phyloP scores from a whole-genome alignment of 2,113 vertebrate species.

The Gasterosteus nipponicus region DNA sequence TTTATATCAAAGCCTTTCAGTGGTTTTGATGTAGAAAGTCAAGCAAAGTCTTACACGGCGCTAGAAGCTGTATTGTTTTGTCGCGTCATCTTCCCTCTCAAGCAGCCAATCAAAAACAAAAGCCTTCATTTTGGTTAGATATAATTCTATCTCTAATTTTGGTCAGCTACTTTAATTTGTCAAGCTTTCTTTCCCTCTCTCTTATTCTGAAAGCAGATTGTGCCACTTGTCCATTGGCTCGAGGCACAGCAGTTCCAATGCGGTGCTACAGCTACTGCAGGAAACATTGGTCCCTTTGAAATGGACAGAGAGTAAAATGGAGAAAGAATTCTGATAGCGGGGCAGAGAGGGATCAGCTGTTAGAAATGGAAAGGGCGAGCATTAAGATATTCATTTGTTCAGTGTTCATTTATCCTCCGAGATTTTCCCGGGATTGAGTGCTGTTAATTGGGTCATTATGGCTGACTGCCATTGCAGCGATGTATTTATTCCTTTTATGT shows the following conservation, averaged over 20 bases:
- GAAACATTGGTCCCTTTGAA: constrained; percentile 79
- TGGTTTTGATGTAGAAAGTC: constrained; percentile 35
- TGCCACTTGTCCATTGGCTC: constrained; percentile 64
- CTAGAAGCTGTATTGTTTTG: neutral
- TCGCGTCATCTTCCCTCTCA: constrained; percentile 6
- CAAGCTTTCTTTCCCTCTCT: constrained; percentile 16
- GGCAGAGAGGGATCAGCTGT: constrained; percentile 25
- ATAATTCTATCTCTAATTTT: constrained; percentile 28
- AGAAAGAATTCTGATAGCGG: constrained; percentile 27
- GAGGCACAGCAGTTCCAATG: constrained; percentile 77
- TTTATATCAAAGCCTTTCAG: constrained; percentile 42
- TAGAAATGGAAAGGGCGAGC: constrained; percentile 20
- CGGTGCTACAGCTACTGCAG: constrained; percentile 68
- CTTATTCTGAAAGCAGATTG: constrained; percentile 55
- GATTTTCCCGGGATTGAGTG: constrained; percentile 57
- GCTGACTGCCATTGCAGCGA: constrained; percentile 30
- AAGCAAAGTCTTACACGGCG: constrained; percentile 5
- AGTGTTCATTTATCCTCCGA: constrained; percentile 60
- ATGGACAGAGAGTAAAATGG: constrained; percentile 42
- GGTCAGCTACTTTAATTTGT: constrained; percentile 54
- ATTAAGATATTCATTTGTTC: constrained; percentile 52
- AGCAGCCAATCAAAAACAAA: neutral
- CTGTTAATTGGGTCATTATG: constrained; percentile 68
- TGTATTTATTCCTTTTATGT: constrained; percentile 57
- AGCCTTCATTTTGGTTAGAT: neutral